Base-by-base conservation (phyloP, 1,140 invertebrate genomes). In the Drosophila dunni region DNA sequence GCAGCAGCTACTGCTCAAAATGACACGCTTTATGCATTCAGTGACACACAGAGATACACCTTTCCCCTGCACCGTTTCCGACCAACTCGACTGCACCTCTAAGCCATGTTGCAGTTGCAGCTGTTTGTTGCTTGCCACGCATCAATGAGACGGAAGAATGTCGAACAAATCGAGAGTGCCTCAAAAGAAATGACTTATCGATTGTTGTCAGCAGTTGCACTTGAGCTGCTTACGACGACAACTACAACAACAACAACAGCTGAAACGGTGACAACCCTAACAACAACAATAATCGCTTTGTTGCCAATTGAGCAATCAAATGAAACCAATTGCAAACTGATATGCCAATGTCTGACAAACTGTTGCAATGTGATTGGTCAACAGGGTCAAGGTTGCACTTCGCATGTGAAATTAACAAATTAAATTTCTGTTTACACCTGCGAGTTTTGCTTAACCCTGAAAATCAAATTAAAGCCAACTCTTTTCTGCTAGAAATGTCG, bases 21-120 rank as follows among this genome's bases (percentile, higher is more conserved):
- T 89, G 84, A 89, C 84, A 88, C 84, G 84, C 84, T 89, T 82
- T 61, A 56, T 89, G 84, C 80, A 72, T 67, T 69, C 68, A 51
- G 33, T 63, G 50, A 44, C 53, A 34, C 62, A 10, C 44, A 29
- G 4, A 29, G 24, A 29, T 29, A 29, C 2, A 29, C 24, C 24
- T 29, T 29, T 29, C 24, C 24, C 53, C 24, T 9, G 15, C 40
- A 46, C 11, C 5, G 1, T 20, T 20, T 20, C 17, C 17, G 17
- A 20, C n/a, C 34, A 11, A 8, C 11, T 53, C 53, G 45, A 24
- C 53, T 42, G 38, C n/a, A 34, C 13, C 24, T 34, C 7, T 20
- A 20, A 29, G 24, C 24, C 24, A 29, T 5, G 33, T 33, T 46
- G 24, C 9, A 45, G 53, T n/a, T 20, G 46, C 56, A 50, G 54